Evolutionary conservation across 1,140 invertebrate species (phyloP).

Genomic region (Branchinecta lindahli): DNA sequence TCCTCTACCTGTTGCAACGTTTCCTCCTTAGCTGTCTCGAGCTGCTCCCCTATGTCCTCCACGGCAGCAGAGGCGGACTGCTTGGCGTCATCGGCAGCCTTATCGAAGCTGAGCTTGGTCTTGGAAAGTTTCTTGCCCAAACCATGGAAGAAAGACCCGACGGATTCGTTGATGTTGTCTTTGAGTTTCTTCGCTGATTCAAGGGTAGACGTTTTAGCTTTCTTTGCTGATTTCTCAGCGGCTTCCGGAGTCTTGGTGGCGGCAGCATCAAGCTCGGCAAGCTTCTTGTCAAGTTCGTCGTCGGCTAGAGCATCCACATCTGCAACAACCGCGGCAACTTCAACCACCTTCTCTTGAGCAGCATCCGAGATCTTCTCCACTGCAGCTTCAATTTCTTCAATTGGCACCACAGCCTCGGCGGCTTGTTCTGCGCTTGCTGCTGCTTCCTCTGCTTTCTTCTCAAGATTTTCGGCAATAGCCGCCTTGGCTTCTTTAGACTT

Average conservation of each 20-base stretch:
- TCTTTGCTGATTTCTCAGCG: not conserved
- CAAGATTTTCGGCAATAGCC: not conserved
- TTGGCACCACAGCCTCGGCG: not conserved
- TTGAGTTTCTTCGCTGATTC: not conserved
- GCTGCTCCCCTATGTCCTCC: not conserved
- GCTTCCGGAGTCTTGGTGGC: not conserved
- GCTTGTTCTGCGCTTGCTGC: not conserved
- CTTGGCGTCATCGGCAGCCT: not conserved
- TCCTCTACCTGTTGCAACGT: not conserved
- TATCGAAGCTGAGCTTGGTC: not conserved
- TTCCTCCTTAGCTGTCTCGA: not conserved
- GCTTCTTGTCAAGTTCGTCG: not conserved
- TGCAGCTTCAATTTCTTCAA: not conserved
- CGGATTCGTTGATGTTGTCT: not conserved
- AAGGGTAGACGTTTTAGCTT: not conserved
- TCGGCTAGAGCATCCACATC: not conserved
- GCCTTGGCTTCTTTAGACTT: slow-evolving; percentile 6
- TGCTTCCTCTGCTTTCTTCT: not conserved
- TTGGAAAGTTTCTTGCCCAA: not conserved
- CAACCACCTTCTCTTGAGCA: not conserved
- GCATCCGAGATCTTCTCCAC: not conserved
- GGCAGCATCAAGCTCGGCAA: not conserved
- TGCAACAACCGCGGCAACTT: not conserved
- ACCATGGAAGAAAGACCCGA: not conserved
- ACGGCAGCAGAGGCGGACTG: not conserved